Conservation (phyloP, 2,113 vertebrate species). For the Struthidea cinerea region DNA sequence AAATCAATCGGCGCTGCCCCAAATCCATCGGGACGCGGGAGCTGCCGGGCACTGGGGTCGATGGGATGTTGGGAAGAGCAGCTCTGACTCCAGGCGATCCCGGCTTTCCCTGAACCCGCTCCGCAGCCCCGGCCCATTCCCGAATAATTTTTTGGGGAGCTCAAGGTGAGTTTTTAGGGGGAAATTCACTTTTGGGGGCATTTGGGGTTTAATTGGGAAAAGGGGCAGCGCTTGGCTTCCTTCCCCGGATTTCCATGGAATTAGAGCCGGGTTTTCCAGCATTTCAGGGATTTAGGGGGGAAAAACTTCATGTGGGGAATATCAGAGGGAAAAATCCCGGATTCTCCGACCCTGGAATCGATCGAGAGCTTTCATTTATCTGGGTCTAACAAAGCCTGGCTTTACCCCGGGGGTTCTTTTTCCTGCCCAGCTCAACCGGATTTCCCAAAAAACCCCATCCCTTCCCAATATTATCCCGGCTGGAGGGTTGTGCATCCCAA, state of each 20-base stretch:
- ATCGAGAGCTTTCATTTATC: neutral
- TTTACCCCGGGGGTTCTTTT: neutral
- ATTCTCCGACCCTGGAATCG: accelerated
- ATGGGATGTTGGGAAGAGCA: neutral
- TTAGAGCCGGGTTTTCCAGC: accelerated
- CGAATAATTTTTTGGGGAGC: accelerated
- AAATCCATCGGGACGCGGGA: neutral
- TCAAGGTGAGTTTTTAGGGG: neutral
- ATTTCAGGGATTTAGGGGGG: accelerated
- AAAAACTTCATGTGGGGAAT: accelerated
- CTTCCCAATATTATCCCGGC: neutral
- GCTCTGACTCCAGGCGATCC: neutral
- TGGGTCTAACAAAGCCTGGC: neutral
- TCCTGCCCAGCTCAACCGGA: neutral
- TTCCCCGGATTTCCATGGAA: accelerated
- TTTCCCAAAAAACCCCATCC: accelerated
- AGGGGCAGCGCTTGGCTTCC: accelerated
- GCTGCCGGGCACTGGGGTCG: neutral
- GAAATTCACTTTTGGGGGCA: accelerated
- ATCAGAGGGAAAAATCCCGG: neutral
- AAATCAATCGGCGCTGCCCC: neutral
- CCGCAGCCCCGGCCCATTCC: accelerated
- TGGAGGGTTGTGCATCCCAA: neutral
- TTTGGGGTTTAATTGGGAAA: neutral
- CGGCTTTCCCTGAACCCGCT: neutral